Evolutionary conservation across 2,888 invertebrate species (phyloP).

Genomic region (Liodrosophila aerea): DNA sequence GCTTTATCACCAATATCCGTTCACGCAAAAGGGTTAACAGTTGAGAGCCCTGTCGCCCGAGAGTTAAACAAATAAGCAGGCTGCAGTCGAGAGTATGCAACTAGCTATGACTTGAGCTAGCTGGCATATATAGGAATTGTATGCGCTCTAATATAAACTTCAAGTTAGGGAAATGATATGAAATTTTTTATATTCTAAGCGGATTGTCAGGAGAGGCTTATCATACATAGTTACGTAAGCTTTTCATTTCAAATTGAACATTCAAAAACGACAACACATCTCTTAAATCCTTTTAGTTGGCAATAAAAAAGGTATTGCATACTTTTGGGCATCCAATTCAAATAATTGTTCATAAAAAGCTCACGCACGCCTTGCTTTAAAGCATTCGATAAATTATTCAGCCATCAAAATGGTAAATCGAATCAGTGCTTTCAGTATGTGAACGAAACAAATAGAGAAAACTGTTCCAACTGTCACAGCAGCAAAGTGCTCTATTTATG

Average conservation of each 20-base stretch:
- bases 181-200: too few species aligned
- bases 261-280: neutral
- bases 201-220: too few species aligned
- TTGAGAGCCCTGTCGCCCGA: neutral
- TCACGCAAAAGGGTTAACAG: slow-evolving; percentile 11
- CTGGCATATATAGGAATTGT: too few species aligned
- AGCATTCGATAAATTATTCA: slow-evolving; percentile 26
- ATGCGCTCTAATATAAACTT: too few species aligned
- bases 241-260: too few species aligned
- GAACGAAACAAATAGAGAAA: too few species aligned
- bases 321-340: slow-evolving; percentile 15
- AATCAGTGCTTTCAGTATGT: slow-evolving; percentile 16
- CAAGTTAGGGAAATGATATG: too few species aligned
- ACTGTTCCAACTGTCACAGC: too few species aligned
- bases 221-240: too few species aligned
- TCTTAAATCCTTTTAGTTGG: too few species aligned
- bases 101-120: neutral
- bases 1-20: slow-evolving; percentile 27
- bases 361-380: slow-evolving; percentile 13
- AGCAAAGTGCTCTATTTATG: neutral
- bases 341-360: slow-evolving; percentile 42
- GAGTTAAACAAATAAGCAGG: too few species aligned
- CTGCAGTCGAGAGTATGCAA: too few species aligned
- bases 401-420: slow-evolving; percentile 37
- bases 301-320: slow-evolving; percentile 15